Evolutionary conservation across 2,113 vertebrate species (phyloP).

Genomic region (Ursus arctos): DNA sequence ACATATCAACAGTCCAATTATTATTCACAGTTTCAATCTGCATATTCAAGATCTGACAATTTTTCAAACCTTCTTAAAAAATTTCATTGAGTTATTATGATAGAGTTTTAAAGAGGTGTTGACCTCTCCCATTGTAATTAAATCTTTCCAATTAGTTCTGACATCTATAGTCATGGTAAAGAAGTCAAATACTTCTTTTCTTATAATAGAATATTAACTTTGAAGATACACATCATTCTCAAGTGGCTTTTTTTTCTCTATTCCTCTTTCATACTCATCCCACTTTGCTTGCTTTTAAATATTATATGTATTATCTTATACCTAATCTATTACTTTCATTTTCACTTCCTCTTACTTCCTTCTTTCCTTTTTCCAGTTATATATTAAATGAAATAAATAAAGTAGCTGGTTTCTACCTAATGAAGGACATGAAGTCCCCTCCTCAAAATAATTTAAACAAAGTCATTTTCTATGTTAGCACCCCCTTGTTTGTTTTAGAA

Average conservation of each 20-base stretch:
- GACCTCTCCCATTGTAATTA: neutral
- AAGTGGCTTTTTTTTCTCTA: neutral
- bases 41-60: neutral
- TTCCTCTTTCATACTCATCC: neutral
- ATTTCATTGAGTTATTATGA: neutral
- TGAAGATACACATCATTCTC: neutral
- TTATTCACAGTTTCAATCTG: neutral
- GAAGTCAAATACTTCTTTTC: neutral
- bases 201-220: neutral
- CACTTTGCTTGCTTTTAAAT: neutral
- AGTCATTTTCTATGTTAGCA: neutral
- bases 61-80: neutral
- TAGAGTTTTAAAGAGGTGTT: neutral
- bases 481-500: neutral
- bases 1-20: neutral
- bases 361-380: neutral
- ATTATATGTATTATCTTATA: neutral
- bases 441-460: neutral
- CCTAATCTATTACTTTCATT: neutral
- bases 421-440: neutral
- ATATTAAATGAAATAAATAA: neutral
- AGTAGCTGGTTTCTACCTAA: neutral
- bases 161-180: neutral
- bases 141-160: neutral
- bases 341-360: neutral